Conservation (phyloP, 2,888 invertebrate species). For the Mystacides longicornis region DNA sequence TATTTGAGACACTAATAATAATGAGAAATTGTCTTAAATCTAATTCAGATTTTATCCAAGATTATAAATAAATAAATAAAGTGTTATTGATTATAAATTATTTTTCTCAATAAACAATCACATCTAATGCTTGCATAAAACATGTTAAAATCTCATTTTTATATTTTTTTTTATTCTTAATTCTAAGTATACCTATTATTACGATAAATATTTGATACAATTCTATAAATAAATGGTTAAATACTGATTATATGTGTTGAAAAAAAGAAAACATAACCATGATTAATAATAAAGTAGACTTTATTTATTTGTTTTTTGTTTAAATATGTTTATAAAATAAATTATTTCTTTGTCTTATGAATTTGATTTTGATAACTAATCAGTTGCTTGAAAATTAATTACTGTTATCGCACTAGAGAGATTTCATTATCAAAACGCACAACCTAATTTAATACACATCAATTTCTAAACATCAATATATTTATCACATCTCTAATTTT, state of each 20-base stretch:
- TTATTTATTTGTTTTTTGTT: not conserved
- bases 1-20: not conserved
- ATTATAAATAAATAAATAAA: not conserved
- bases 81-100: not conserved
- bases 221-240: not conserved
- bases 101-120: not conserved
- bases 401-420: too few species aligned
- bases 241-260: not conserved
- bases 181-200: too few species aligned
- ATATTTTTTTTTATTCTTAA: not conserved
- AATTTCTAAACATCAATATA: too few species aligned
- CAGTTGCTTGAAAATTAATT: too few species aligned
- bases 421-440: too few species aligned
- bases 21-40: not conserved
- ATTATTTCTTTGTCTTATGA: not conserved
- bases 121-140: not conserved
- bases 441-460: too few species aligned
- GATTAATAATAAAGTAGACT: not conserved
- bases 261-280: slow-evolving; percentile 1
- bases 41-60: not conserved
- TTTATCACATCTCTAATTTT: too few species aligned
- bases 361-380: too few species aligned
- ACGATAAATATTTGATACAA: too few species aligned
- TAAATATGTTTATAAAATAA: not conserved
- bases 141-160: slow-evolving; percentile 1